These are phyloP conservation scores for Macrosiphum euphorbiae DNA, from an alignment of 2,888 invertebrate species.

Conservation along the genomic window DNA sequence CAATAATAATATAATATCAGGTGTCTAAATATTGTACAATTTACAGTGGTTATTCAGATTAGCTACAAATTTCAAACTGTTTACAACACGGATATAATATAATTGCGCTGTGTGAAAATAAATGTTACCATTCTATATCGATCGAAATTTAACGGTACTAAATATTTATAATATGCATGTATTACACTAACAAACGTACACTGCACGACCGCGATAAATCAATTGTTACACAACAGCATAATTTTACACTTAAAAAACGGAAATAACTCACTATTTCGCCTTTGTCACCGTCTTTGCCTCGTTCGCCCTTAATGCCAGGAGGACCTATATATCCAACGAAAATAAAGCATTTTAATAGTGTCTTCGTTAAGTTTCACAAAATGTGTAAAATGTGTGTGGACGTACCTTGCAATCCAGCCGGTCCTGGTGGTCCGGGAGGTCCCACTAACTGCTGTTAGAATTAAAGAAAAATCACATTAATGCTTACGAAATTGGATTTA, in stretches of 20 bases:
- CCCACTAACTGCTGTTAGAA: slow-evolving; percentile 63
- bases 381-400: slow-evolving; percentile 74
- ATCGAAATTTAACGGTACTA: not conserved
- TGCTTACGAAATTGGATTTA: not conserved
- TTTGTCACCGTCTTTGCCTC: slow-evolving; percentile 85
- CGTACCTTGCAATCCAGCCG: slow-evolving; percentile 81
- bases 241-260: slow-evolving; percentile 25
- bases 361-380: not conserved
- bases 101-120: not conserved
- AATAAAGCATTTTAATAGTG: not conserved
- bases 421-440: slow-evolving; percentile 77
- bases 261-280: slow-evolving; percentile 81
- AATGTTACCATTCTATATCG: not conserved
- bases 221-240: slow-evolving; percentile 13
- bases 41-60: not conserved
- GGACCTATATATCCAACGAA: slow-evolving; percentile 76
- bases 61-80: not conserved
- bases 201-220: not conserved
- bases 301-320: slow-evolving; percentile 87
- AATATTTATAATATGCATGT: not conserved
- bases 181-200: not conserved
- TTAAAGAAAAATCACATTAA: slow-evolving; percentile 33
- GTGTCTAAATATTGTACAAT: not conserved
- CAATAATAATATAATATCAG: not conserved
- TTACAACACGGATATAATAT: not conserved